Evolutionary conservation across 64 coral and sea anemone species (phyloP).

Genomic region (Dendrophyllia cribrosa): DNA sequence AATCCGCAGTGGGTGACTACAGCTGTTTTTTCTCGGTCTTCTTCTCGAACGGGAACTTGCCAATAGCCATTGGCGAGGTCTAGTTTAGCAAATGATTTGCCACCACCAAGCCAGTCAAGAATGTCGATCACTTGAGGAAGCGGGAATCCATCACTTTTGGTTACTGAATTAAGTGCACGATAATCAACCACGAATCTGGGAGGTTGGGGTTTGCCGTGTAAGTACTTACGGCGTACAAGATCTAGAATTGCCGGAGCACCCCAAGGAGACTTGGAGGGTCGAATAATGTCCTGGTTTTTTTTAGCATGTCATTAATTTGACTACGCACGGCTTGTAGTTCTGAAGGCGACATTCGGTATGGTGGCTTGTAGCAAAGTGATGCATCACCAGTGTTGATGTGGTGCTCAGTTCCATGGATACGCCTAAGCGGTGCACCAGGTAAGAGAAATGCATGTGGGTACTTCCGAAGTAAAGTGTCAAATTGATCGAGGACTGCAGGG

Average conservation of each 20-base stretch:
- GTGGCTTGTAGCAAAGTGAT: constrained; percentile 20
- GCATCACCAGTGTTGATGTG: constrained; percentile 40
- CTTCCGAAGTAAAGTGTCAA: constrained; percentile 18
- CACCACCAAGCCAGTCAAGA: too few relatives aligned
- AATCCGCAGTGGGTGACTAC: too few relatives aligned
- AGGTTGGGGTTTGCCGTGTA: constrained; percentile 23
- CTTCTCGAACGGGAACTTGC: too few relatives aligned
- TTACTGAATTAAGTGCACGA: constrained; percentile 8
- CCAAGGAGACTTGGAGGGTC: constrained; percentile 47
- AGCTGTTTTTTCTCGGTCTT: too few relatives aligned
- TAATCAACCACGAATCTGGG: constrained; percentile 55
- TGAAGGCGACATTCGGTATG: constrained; percentile 22
- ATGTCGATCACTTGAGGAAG: background rate
- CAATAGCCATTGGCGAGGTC: too few relatives aligned
- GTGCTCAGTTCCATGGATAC: constrained; percentile 22
- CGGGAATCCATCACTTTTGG: constrained; percentile 28
- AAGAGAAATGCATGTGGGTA: constrained; percentile 36
- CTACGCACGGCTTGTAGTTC: constrained; percentile 8
- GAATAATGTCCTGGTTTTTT: constrained; percentile 39
- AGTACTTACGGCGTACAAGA: background rate
- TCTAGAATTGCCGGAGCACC: constrained; percentile 20
- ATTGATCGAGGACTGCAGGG: constrained; percentile 35
- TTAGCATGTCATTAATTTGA: constrained; percentile 40
- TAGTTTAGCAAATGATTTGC: too few relatives aligned
- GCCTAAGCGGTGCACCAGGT: constrained; percentile 3